phyloP scores from a whole-genome alignment of 2,888 invertebrate genomes.

The Ennomos erosarius region DNA sequence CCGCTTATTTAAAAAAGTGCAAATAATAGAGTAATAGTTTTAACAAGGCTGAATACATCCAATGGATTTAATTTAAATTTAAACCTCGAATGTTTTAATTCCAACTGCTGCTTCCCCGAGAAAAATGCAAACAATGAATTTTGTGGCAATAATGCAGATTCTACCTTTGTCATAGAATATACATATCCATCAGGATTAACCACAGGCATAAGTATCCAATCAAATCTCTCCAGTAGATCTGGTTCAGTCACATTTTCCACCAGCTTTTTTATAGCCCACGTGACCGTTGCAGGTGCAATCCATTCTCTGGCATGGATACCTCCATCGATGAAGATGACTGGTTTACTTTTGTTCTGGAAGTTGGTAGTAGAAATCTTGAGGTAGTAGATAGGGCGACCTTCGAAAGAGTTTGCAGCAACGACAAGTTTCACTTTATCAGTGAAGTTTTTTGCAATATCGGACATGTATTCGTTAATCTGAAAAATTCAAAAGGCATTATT shows the following conservation, averaged over 20 bases:
- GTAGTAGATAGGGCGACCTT: conserved; percentile 83
- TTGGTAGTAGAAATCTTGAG: conserved; percentile 86
- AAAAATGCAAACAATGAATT: neutral
- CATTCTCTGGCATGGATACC: conserved; percentile 89
- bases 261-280: conserved; percentile 88
- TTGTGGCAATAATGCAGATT: conserved; percentile 36
- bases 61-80: no score
- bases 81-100: no score
- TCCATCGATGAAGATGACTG: conserved; percentile 86
- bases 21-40: no score
- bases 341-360: conserved; percentile 71
- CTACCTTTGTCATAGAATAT: conserved; percentile 77
- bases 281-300: conserved; percentile 88
- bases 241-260: conserved; percentile 84
- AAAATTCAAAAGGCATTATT: conserved; percentile 2
- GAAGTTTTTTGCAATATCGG: conserved; percentile 69
- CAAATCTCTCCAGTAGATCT: conserved; percentile 84
- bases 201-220: conserved; percentile 88
- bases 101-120: no score
- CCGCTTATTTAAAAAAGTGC: no score
- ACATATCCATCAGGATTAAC: conserved; percentile 91
- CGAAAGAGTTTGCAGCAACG: conserved; percentile 81
- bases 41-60: no score
- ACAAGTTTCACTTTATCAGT: conserved; percentile 78
- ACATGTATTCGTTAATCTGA: conserved; percentile 67